phyloP scores from a whole-genome alignment of 2,888 invertebrate genomes.

The Tenthredo livida region DNA sequence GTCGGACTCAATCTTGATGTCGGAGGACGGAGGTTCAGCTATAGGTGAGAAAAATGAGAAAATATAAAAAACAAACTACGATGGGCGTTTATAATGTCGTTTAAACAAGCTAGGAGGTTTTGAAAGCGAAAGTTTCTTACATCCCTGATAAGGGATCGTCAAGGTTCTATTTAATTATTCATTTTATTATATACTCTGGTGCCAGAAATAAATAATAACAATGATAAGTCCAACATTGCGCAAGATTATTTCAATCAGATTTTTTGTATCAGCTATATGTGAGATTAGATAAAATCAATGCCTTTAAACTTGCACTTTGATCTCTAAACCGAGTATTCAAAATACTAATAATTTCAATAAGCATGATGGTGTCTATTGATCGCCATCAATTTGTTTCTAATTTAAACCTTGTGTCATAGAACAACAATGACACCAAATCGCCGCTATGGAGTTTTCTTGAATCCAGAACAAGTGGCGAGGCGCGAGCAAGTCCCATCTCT shows the following conservation, averaged over 20 bases:
- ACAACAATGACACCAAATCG: slow-evolving; percentile 85
- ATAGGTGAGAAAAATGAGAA: slow-evolving; percentile 62
- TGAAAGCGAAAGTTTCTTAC: not conserved
- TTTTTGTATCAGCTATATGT: not conserved
- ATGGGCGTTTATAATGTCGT: not conserved
- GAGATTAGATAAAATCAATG: not conserved
- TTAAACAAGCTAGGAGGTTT: not conserved
- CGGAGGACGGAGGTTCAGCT: slow-evolving; percentile 61
- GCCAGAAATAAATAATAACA: not conserved
- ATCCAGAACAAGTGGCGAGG: slow-evolving; percentile 67
- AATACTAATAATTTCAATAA: not conserved
- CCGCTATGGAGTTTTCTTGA: slow-evolving; percentile 79
- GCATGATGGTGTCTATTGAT: not conserved
- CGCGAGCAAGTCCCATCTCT: slow-evolving; percentile 69
- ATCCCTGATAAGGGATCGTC: not conserved
- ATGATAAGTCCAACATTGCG: not conserved
- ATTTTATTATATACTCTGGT: not conserved
- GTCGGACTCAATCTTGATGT: slow-evolving; percentile 61
- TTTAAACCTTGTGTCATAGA: slow-evolving; percentile 76
- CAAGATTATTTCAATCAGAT: not conserved
- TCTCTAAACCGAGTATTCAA: not conserved
- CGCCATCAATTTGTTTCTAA: not conserved
- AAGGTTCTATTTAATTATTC: not conserved
- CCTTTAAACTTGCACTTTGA: not conserved
- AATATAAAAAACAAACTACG: not conserved